phyloP scores from a whole-genome alignment of 2,797 vertebrate genomes.

The Pseudomugil gertrudae region DNA sequence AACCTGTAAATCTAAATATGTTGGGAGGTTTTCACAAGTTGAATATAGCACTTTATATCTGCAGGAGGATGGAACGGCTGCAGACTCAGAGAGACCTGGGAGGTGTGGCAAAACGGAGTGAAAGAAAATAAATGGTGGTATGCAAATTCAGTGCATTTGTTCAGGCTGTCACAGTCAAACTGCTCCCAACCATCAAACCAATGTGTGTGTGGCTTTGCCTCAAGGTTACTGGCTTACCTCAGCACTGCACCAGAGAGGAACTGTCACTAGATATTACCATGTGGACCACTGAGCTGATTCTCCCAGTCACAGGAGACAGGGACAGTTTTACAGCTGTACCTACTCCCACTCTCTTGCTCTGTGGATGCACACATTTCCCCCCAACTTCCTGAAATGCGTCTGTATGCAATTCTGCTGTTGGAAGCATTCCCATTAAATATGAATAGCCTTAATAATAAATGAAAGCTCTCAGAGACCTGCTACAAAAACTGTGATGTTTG shows the following conservation, averaged over 20 bases:
- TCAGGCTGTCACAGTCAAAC: slow-evolving; percentile 44
- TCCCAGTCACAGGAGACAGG: slow-evolving; percentile 50
- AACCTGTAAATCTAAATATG: not conserved
- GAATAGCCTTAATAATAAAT: slow-evolving; percentile 73
- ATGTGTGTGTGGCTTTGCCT: slow-evolving; percentile 52
- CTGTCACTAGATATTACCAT: slow-evolving; percentile 78
- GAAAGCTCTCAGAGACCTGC: slow-evolving; percentile 52
- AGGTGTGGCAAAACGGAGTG: slow-evolving; percentile 10
- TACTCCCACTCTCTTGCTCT: slow-evolving; percentile 46
- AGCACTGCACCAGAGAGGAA: slow-evolving; percentile 70
- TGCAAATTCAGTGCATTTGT: slow-evolving; percentile 12
- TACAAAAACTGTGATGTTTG: slow-evolving; percentile 37
- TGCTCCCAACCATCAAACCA: slow-evolving; percentile 48
- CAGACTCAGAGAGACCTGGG: slow-evolving; percentile 1
- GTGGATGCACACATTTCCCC: slow-evolving; percentile 37
- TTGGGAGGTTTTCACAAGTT: not conserved
- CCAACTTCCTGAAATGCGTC: slow-evolving; percentile 62
- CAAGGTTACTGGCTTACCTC: slow-evolving; percentile 70
- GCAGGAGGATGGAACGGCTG: slow-evolving; percentile 4
- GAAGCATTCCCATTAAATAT: slow-evolving; percentile 77
- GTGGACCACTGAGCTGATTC: slow-evolving; percentile 62
- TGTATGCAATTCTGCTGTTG: slow-evolving; percentile 44
- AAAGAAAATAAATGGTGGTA: slow-evolving; percentile 21
- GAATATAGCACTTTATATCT: not conserved
- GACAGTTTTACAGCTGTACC: slow-evolving; percentile 38